Evolutionary conservation across 2,797 vertebrate genomes (phyloP).

Genomic region (Leptoclinus maculatus): DNA sequence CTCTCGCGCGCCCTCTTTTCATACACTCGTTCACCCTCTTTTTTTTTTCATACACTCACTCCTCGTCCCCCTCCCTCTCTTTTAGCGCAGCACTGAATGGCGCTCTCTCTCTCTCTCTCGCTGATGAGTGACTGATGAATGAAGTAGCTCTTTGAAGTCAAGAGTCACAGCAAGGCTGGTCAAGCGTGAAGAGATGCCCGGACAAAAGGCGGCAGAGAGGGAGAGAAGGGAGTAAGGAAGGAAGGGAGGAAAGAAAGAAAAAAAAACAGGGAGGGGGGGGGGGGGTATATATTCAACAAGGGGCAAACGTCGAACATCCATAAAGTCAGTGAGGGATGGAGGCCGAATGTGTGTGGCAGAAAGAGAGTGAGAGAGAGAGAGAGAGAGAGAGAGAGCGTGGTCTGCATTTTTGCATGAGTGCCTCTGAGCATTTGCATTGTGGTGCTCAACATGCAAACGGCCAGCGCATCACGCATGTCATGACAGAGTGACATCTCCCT

Average conservation of each 20-base stretch:
- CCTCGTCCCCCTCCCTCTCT: constrained; percentile 72
- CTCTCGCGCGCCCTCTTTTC: constrained; percentile 74
- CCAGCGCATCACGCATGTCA: constrained; percentile 37
- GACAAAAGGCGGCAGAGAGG: constrained; percentile 74
- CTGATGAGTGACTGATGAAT: constrained; percentile 85
- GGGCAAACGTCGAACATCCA: constrained; percentile 73
- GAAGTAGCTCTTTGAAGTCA: constrained; percentile 85
- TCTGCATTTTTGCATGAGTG: constrained; percentile 65
- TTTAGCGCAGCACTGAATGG: constrained; percentile 76
- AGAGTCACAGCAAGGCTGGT: constrained; percentile 82
- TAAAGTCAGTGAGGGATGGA: constrained; percentile 65
- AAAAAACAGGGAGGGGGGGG: constrained; percentile 19
- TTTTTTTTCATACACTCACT: constrained; percentile 73
- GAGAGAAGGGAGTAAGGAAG: constrained; percentile 35
- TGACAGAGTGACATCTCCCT: constrained; percentile 45
- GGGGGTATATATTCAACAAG: too few relatives aligned
- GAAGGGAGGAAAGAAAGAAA: neutral
- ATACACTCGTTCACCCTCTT: constrained; percentile 66
- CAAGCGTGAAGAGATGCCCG: constrained; percentile 78
- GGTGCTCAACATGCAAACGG: constrained; percentile 56
- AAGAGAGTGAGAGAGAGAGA: neutral
- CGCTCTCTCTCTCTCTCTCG: constrained; percentile 70
- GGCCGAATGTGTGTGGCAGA: constrained; percentile 51
- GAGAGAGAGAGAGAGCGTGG: constrained; percentile 28
- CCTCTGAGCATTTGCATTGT: constrained; percentile 62